phyloP scores from a whole-genome alignment of 2,113 vertebrate genomes.

The Cebus imitator region DNA sequence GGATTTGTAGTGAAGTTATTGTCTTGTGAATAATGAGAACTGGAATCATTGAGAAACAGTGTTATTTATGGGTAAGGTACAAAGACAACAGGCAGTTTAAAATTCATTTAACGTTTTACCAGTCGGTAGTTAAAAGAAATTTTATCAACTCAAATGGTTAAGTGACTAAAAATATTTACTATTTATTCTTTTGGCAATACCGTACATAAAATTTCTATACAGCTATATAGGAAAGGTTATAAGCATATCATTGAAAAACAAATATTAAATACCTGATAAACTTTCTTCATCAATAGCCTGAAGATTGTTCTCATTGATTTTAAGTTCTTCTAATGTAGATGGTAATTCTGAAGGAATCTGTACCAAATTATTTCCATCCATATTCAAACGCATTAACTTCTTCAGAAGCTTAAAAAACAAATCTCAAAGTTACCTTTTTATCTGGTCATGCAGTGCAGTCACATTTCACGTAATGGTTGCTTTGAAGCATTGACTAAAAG shows the following conservation, averaged over 20 bases:
- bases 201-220: not conserved
- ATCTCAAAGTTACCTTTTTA: constrained; percentile 50
- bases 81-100: not conserved
- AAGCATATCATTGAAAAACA: not conserved
- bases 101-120: not conserved
- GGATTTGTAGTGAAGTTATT: not conserved
- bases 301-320: constrained; percentile 95
- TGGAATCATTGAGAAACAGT: not conserved
- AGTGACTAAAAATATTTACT: not conserved
- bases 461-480: not conserved
- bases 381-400: constrained; percentile 91
- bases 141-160: not conserved
- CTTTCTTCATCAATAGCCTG: constrained; percentile 85
- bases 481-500: not conserved
- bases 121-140: not conserved
- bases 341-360: constrained; percentile 89
- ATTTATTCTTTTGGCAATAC: not conserved
- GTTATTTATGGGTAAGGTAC: not conserved
- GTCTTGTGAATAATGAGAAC: not conserved
- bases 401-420: constrained; percentile 87
- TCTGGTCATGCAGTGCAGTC: not conserved
- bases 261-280: constrained; percentile 88
- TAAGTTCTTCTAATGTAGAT: constrained; percentile 92
- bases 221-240: not conserved
- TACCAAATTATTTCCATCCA: constrained; percentile 93